These are phyloP conservation scores for Columba livia DNA, from an alignment of 2,113 vertebrate species.

Conservation along the genomic window DNA sequence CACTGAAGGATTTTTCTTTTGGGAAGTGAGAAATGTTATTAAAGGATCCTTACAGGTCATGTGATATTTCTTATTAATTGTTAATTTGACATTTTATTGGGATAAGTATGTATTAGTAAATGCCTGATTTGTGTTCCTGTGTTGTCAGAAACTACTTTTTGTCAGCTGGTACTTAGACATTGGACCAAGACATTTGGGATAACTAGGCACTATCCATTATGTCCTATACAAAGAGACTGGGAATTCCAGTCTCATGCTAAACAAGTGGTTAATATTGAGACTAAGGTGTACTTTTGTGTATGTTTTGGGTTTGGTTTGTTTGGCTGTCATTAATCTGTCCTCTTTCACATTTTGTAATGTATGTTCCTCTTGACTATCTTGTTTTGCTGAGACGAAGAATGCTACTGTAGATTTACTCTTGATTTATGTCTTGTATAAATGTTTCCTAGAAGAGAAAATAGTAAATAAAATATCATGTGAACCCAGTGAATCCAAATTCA, in stretches of 20 bases:
- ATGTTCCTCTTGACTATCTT: background rate
- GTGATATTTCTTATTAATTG: background rate
- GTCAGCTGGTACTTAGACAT: background rate
- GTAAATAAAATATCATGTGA: background rate
- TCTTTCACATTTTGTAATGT: background rate
- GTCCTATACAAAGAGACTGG: background rate
- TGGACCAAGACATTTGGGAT: background rate
- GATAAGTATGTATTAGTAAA: background rate
- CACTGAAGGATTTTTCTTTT: background rate
- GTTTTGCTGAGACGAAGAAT: background rate
- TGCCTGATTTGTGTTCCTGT: background rate
- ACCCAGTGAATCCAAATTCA: background rate
- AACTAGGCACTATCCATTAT: background rate
- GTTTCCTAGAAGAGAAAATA: background rate
- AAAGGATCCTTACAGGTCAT: background rate
- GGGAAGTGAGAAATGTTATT: background rate
- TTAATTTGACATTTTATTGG: background rate
- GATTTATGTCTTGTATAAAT: background rate
- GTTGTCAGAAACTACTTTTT: background rate
- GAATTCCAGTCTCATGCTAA: background rate
- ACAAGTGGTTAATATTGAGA: background rate
- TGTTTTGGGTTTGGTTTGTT: background rate
- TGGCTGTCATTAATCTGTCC: background rate
- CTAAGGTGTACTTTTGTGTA: background rate
- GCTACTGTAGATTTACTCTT: background rate